These are phyloP conservation scores for Pseudomugil tenellus DNA, from an alignment of 2,797 vertebrate genomes.

Conservation along the genomic window DNA sequence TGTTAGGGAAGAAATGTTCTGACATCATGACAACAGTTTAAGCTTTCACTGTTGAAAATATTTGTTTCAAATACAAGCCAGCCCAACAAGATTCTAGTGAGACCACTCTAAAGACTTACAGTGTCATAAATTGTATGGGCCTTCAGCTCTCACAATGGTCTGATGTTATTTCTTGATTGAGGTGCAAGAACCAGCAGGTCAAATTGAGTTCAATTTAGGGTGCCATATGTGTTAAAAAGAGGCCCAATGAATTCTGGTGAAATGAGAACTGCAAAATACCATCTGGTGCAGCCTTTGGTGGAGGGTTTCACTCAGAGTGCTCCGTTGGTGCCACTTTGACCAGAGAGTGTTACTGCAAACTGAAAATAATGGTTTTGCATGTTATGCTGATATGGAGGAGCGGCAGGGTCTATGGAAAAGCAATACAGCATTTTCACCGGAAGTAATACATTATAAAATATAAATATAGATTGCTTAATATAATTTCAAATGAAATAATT, in stretches of 20 bases:
- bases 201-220: too few relatives aligned
- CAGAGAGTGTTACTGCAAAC: neutral
- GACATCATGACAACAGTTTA: slow-evolving; percentile 46
- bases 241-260: neutral
- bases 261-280: neutral
- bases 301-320: neutral
- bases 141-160: neutral
- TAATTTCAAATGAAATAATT: too few relatives aligned
- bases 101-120: slow-evolving; percentile 22
- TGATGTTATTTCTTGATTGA: neutral
- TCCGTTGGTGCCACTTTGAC: neutral
- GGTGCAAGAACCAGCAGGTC: too few relatives aligned
- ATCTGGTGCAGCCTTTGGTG: too few relatives aligned
- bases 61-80: slow-evolving; percentile 13
- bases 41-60: slow-evolving; percentile 30
- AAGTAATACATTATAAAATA: too few relatives aligned
- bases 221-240: neutral
- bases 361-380: neutral
- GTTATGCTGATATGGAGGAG: too few relatives aligned
- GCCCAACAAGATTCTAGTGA: slow-evolving; percentile 42
- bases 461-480: too few relatives aligned
- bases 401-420: too few relatives aligned
- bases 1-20: slow-evolving; percentile 10
- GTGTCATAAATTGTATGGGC: slow-evolving; percentile 4
- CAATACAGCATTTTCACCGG: too few relatives aligned